phyloP scores from a whole-genome alignment of 1,140 invertebrate genomes.

The Pseudobourletiella spinata region DNA sequence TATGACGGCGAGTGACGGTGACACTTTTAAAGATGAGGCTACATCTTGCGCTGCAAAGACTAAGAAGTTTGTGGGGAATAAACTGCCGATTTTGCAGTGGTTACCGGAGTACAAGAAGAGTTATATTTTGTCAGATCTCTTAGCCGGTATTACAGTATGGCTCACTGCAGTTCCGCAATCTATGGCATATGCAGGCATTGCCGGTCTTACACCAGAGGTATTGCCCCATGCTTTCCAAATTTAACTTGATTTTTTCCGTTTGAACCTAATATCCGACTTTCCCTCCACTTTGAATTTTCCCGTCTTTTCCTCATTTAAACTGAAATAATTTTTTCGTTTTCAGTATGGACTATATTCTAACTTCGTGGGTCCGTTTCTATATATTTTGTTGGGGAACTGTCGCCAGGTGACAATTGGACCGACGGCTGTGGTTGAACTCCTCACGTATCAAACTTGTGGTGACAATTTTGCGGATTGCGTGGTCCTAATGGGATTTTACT shows the following conservation, averaged over 20 bases:
- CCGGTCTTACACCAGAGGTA: slow-evolving; percentile 71
- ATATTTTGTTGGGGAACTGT: slow-evolving; percentile 76
- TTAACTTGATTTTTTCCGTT: no score
- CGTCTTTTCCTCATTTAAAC: no score
- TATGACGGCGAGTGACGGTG: no score
- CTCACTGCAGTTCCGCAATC: slow-evolving; percentile 81
- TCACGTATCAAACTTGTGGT: slow-evolving; percentile 63
- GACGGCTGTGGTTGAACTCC: slow-evolving; percentile 67
- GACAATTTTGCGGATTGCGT: slow-evolving; percentile 63
- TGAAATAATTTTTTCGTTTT: no score
- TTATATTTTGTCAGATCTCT: slow-evolving; percentile 46
- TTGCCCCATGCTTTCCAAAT: no score
- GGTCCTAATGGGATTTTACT: slow-evolving; percentile 64
- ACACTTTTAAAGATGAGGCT: no score
- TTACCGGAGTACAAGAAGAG: slow-evolving; percentile 45
- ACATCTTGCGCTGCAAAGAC: background rate
- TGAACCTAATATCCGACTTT: no score
- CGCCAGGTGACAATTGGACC: slow-evolving; percentile 85
- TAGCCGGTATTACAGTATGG: slow-evolving; percentile 59
- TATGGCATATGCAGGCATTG: slow-evolving; percentile 73
- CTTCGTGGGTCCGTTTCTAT: slow-evolving; percentile 86
- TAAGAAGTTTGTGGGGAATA: slow-evolving; percentile 47
- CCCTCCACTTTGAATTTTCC: no score
- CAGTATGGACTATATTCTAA: slow-evolving; percentile 85
- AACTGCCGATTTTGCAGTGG: slow-evolving; percentile 48